These are phyloP conservation scores for Zaprionus kolodkinae DNA, from an alignment of 1,140 invertebrate genomes.

Conservation along the genomic window DNA sequence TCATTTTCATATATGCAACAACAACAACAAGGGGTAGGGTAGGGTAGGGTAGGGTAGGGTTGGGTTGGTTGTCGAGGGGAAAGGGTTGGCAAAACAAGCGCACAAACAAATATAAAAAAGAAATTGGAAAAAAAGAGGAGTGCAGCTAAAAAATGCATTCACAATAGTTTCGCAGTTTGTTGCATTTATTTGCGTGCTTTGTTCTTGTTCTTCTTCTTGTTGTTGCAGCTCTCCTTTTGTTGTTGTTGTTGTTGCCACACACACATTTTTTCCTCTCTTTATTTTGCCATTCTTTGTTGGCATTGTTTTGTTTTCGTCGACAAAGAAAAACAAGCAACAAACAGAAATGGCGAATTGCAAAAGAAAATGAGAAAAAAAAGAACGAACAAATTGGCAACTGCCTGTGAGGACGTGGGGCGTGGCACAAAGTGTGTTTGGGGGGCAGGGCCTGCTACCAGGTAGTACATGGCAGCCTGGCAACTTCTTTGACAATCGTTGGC, in stretches of 20 bases:
- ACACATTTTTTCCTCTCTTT: constrained; percentile 28
- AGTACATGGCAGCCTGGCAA: not conserved
- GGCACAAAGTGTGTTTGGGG: not conserved
- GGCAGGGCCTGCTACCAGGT: not conserved
- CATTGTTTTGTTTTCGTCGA: constrained; percentile 65
- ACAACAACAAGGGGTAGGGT: constrained; percentile 30
- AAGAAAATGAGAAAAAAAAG: constrained; percentile 44
- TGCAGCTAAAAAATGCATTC: constrained; percentile 59
- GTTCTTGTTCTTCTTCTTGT: not conserved
- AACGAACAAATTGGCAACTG: constrained; percentile 19
- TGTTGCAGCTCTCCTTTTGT: constrained; percentile 2
- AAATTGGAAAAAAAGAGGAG: too few species aligned
- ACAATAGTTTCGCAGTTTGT: constrained; percentile 73
- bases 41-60: too few species aligned
- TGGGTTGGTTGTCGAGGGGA: not conserved
- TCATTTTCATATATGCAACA: constrained; percentile 71
- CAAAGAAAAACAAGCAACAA: constrained; percentile 76
- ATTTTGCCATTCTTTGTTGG: constrained; percentile 31
- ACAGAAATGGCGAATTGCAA: constrained; percentile 62
- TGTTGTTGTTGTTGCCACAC: constrained; percentile 7
- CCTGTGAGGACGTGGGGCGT: not conserved
- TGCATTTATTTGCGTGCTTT: constrained; percentile 31
- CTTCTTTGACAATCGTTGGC: not conserved
- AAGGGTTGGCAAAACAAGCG: not conserved
- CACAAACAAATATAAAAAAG: not conserved